Percentiles rank a stretch among this genome's conserved stretches.
Evolutionary conservation across 2,888 invertebrate species (phyloP).

Genomic region (Emmelina monodactyla): DNA sequence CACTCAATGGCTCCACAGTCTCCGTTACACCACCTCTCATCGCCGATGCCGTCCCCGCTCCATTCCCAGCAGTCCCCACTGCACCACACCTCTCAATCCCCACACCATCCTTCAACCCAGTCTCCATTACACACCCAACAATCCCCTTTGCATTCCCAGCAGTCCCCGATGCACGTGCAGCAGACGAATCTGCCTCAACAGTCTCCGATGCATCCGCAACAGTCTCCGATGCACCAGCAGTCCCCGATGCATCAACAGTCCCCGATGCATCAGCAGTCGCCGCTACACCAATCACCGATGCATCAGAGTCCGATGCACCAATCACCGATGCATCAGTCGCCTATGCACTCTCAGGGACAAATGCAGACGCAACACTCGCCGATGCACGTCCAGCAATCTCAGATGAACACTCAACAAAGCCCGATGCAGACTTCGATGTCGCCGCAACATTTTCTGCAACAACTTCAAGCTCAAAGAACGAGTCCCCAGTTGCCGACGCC

Average conservation of each 20-base stretch:
- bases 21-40: constrained; percentile 33
- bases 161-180: constrained; percentile 26
- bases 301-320: constrained; percentile 24
- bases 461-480: constrained; percentile 52
- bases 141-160: constrained; percentile 20
- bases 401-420: constrained; percentile 15
- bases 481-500: constrained; percentile 57
- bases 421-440: constrained; percentile 26
- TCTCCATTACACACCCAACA: constrained; percentile 50
- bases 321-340: constrained; percentile 39
- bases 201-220: constrained; percentile 33
- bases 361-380: constrained; percentile 23
- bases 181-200: constrained; percentile 34
- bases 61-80: constrained; percentile 49
- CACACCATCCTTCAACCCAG: constrained; percentile 41
- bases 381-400: constrained; percentile 15
- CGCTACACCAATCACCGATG: constrained; percentile 36
- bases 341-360: constrained; percentile 34
- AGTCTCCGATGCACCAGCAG: constrained; percentile 29
- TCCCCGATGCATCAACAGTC: constrained; percentile 28
- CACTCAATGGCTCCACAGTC: constrained; percentile 35
- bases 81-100: constrained; percentile 44
- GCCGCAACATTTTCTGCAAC: constrained; percentile 38
- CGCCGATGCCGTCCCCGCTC: constrained; percentile 47
- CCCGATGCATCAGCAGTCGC: constrained; percentile 25